Evolutionary conservation across 2,888 invertebrate species (phyloP).

Genomic region (Ormyrus thymus): DNA sequence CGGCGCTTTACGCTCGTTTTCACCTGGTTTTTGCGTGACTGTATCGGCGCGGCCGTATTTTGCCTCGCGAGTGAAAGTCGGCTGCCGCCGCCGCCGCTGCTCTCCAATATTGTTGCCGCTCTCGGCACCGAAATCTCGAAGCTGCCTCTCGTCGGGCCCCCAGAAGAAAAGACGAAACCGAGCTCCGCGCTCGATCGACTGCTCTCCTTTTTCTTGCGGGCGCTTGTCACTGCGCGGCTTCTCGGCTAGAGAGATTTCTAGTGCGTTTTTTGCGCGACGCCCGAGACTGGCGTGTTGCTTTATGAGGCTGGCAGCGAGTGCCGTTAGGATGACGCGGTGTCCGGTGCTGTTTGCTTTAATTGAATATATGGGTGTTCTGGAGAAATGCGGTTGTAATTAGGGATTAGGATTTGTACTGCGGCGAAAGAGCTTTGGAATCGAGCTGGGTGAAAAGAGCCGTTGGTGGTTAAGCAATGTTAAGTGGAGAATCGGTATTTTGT

Average conservation of each 20-base stretch:
- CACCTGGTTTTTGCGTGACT: slow-evolving; percentile 14
- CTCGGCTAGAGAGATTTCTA: too few species aligned
- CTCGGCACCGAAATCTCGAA: slow-evolving; percentile 22
- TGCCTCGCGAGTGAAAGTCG: slow-evolving; percentile 38
- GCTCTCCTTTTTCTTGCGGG: slow-evolving; percentile 4
- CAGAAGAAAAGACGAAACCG: slow-evolving; percentile 2
- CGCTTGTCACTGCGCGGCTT: too few species aligned
- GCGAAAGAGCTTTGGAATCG: too few species aligned
- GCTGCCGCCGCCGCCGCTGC: background rate
- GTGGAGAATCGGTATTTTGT: too few species aligned
- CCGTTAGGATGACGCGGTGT: background rate
- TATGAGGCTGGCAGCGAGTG: background rate
- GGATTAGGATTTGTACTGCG: too few species aligned
- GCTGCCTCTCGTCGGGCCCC: background rate
- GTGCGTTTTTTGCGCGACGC: background rate
- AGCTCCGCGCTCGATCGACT: background rate
- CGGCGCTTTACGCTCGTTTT: slow-evolving; percentile 36
- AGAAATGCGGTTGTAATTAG: too few species aligned
- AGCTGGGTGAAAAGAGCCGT: too few species aligned
- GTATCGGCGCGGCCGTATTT: background rate
- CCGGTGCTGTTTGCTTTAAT: background rate
- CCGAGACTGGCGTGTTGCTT: background rate
- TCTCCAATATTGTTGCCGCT: slow-evolving; percentile 3
- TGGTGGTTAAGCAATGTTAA: too few species aligned
- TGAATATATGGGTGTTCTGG: background rate